A percentile compares a stretch with the other conserved stretches of the same genome.
Conservation (phyloP, 2,797 vertebrate species). For the Tokudaia tokunoshimensis region DNA sequence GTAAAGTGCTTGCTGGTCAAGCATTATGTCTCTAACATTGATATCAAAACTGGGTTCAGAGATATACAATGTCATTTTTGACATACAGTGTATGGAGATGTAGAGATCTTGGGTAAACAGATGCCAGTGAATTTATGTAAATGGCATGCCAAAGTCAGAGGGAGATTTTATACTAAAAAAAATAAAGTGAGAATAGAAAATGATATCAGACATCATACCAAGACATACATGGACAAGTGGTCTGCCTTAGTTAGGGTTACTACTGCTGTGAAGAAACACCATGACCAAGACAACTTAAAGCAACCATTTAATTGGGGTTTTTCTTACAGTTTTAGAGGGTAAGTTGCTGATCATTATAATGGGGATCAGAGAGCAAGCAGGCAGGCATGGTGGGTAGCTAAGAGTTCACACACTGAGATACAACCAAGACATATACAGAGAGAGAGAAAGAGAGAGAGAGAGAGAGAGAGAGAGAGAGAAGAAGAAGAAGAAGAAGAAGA, state of each 20-base stretch:
- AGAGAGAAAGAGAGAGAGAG: background rate
- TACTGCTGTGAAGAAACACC: background rate
- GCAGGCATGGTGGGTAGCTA: background rate
- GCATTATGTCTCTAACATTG: background rate
- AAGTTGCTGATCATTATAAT: background rate
- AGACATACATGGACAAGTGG: background rate
- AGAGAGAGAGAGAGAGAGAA: background rate
- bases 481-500: too few species aligned
- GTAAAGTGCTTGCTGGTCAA: background rate
- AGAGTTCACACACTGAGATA: background rate
- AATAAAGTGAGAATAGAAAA: background rate
- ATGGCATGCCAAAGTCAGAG: background rate
- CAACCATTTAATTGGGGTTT: too few species aligned
- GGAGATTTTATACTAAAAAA: background rate
- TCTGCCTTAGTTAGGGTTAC: background rate
- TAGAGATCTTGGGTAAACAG: background rate
- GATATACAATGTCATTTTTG: background rate
- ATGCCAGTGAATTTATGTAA: background rate
- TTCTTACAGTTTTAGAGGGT: background rate
- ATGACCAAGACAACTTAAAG: background rate
- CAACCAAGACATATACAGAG: background rate
- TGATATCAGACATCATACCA: background rate
- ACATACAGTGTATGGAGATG: background rate
- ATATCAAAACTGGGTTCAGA: background rate
- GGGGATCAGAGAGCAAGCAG: background rate